phyloP scores from a whole-genome alignment of 2,888 invertebrate species.

The Caenorhabditis panamensis region DNA sequence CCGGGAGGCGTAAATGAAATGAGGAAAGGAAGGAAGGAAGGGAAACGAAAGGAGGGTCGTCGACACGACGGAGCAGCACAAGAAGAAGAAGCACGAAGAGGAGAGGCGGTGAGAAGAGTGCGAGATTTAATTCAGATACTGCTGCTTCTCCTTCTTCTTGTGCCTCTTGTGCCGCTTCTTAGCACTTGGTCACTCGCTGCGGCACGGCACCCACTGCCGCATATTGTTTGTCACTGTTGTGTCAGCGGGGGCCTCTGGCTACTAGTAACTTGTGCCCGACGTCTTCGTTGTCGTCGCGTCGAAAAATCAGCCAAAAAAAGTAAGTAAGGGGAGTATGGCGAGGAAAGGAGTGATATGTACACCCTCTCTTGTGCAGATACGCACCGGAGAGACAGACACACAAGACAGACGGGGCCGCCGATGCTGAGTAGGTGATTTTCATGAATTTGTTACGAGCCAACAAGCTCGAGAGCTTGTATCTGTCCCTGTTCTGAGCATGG shows the following conservation, averaged over 20 bases:
- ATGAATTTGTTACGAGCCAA: conserved; percentile 59
- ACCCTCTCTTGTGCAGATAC: conserved; percentile 3
- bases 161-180: conserved; percentile 22
- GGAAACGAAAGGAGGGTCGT: conserved; percentile 7
- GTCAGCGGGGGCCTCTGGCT: conserved; percentile 8
- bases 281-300: conserved; percentile 7
- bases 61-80: background rate
- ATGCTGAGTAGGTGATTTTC: conserved; percentile 48
- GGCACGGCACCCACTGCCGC: conserved; percentile 17
- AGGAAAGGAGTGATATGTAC: conserved; percentile 11
- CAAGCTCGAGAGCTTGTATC: background rate
- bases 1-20: conserved; percentile 13
- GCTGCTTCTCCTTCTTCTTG: conserved; percentile 39
- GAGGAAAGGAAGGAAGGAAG: conserved; percentile 22
- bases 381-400: conserved; percentile 5
- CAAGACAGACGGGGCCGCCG: background rate
- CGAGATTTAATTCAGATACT: conserved; percentile 62
- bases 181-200: conserved; percentile 45
- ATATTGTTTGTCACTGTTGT: conserved; percentile 52
- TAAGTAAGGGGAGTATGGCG: background rate
- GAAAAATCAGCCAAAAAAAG: conserved; percentile 22
- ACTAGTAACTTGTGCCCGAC: conserved; percentile 44
- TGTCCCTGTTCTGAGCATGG: no score
- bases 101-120: conserved; percentile 39
- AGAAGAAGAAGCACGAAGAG: conserved; percentile 6